These are phyloP conservation scores for Prosopocoilus inquinatus DNA, from an alignment of 2,888 invertebrate species.

Conservation along the genomic window DNA sequence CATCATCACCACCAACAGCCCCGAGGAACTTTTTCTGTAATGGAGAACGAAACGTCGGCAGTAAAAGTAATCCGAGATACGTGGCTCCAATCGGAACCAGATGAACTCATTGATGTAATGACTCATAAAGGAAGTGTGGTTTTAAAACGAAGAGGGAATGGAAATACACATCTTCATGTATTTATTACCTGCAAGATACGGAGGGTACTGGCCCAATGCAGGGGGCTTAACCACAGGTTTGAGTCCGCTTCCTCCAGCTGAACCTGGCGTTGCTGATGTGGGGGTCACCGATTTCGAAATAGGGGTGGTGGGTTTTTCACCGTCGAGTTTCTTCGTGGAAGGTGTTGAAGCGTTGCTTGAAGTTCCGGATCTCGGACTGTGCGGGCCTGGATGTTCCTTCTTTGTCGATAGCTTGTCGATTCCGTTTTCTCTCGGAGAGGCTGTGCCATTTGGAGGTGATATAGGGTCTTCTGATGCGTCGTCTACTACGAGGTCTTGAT, in stretches of 20 bases:
- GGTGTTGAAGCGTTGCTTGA: constrained; percentile 90
- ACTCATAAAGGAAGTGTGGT: no score
- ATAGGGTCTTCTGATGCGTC: constrained; percentile 90
- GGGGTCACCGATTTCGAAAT: constrained; percentile 89
- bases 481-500: constrained; percentile 92
- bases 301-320: constrained; percentile 86
- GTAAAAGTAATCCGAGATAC: no score
- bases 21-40: no score
- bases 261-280: constrained; percentile 58
- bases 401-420: constrained; percentile 76
- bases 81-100: no score
- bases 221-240: constrained; percentile 56
- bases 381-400: constrained; percentile 71
- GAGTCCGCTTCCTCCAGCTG: constrained; percentile 52
- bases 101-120: no score
- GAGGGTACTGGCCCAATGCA: constrained; percentile 62
- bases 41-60: no score
- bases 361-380: constrained; percentile 77
- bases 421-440: constrained; percentile 85
- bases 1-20: no score
- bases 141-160: no score
- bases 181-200: constrained; percentile 52
- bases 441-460: constrained; percentile 83
- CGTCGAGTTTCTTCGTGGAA: constrained; percentile 79
- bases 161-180: no score